Base-by-base conservation (phyloP, 2,888 invertebrate genomes). In the Timandra comae region DNA sequence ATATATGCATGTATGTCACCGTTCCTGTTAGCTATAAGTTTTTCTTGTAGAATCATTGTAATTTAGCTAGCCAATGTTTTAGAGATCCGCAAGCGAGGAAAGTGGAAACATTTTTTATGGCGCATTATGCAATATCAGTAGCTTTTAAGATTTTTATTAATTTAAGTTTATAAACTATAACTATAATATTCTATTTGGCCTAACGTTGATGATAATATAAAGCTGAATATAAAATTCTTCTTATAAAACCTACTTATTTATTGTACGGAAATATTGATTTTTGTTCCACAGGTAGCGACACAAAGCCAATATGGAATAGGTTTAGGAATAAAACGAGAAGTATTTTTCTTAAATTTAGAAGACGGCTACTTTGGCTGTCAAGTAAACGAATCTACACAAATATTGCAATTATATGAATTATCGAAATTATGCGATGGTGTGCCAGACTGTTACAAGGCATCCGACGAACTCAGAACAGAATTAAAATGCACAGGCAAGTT, bases 351-450 rank as follows among this genome's bases (percentile, higher is more conserved):
- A 81, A 97, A 97, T 88, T 90, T 97, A 86, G 97, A 97, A 89
- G 96, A 97, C 89, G 97, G 97, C 75, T 97, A 96, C 86, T 97
- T 97, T 87, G 97, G 96, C 70, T 97, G 97, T 88, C 97, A 97
- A 90, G 95, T 97, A 65, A 97, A 97, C 89, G 95, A 95, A 88
- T 96, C 96, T 64, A 94, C 94, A 72, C 96, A 96, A 87, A 93
- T 97, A 76, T 89, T 97, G 79, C 97, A 97, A 89, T 88, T 97
- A 76, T 95, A 95, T 88, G 95, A 97, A 89, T 88, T 97, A 78
- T 96, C 96, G 56, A 95, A 94, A 89, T 89, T 97, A 70, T 97
- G 97, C 88, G 96, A 97, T 87, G 94, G 94, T 62, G 89, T 90
- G 62, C 91, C 92, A 61, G 94, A 97, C 78, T 97, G 97, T 82